Percentiles rank a stretch among this genome's conserved stretches.
Evolutionary conservation across 2,888 invertebrate genomes (phyloP).

Genomic region (Ormyrus pomaceus): DNA sequence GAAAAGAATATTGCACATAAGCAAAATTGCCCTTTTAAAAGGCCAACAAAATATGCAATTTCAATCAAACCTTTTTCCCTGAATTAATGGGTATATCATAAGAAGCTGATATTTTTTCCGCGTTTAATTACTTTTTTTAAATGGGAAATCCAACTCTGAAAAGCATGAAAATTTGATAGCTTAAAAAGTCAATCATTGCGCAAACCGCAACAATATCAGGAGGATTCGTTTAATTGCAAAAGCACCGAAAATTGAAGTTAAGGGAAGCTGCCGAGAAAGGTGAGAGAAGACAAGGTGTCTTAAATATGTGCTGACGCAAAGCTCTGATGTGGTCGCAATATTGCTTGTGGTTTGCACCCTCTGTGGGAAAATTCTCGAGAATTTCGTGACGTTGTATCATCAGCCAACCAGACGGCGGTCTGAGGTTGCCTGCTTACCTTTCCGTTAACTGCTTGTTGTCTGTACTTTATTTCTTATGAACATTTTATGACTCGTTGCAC

Average conservation of each 20-base stretch:
- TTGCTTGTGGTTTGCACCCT: slow-evolving; percentile 67
- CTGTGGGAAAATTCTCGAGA: slow-evolving; percentile 65
- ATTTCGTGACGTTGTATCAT: slow-evolving; percentile 33
- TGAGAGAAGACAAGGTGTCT: slow-evolving; percentile 39
- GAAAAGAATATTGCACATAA: not conserved
- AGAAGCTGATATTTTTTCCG: too few relatives aligned
- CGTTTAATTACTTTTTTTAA: too few relatives aligned
- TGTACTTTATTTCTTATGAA: slow-evolving; percentile 30
- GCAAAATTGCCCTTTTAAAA: too few relatives aligned
- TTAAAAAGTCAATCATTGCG: too few relatives aligned
- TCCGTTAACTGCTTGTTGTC: slow-evolving; percentile 31
- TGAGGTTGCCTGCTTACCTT: slow-evolving; percentile 28
- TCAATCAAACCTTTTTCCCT: too few relatives aligned
- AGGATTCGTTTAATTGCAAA: too few relatives aligned
- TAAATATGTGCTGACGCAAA: slow-evolving; percentile 59
- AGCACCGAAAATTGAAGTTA: too few relatives aligned
- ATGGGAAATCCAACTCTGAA: too few relatives aligned
- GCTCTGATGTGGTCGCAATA: slow-evolving; percentile 66
- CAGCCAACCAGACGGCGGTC: slow-evolving; percentile 17
- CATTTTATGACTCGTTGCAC: not conserved
- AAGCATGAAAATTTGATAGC: too few relatives aligned
- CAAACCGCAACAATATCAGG: too few relatives aligned
- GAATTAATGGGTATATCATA: too few relatives aligned
- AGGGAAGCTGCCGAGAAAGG: not conserved
- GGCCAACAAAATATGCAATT: too few relatives aligned